Evolutionary conservation across 2,888 invertebrate genomes (phyloP), one percentile per base, ranked within the genome.

Genomic region (Melanophora roralis): DNA sequence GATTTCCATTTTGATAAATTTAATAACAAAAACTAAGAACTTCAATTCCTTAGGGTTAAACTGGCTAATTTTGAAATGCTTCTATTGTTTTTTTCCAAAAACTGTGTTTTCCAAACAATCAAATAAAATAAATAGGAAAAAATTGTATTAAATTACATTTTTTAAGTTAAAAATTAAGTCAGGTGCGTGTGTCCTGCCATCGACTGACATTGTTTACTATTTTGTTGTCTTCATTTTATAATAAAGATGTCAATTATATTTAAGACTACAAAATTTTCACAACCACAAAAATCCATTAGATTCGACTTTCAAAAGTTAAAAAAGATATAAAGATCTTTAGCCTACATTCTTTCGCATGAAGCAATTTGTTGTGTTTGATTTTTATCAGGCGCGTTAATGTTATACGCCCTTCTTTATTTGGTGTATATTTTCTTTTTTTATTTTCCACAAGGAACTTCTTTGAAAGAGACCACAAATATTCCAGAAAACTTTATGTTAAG

Each of bases 271-370:
- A 27, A 16, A 65, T 55, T 43, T 27, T 64, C 64, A 62, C 21
- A 73, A 80, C 76, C 38, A 80, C 76, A 64, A 76, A 80, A 80
- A 51, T 80, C 76, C 80, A 80, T 80, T 80, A 80, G 80, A 80
- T 68, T 57, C 34, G 47, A 47, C 43, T 27, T 8, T 32, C 43
- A 34, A 32, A 43, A 64, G 43, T 43, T 53, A 62, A 43, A 21
- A 38, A 67, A 9, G 32, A 65, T 64, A 69, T 47, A 71, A 45
- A 47, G 34, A 78, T 57, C 64, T 69, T 62, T 79, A 79, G 79
- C 74, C 79, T 75, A 75, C 79, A 79, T 75, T 79, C 51, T 47
- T 47, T 23, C n/a, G n/a, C 51, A 65, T 23, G 43, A 36, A 27
- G n/a, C n/a, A 60, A 21, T 38, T 27, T 47, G 55, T 57, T 64